Conservation (phyloP, 2,797 vertebrate genomes). For the Poecile montanus region DNA sequence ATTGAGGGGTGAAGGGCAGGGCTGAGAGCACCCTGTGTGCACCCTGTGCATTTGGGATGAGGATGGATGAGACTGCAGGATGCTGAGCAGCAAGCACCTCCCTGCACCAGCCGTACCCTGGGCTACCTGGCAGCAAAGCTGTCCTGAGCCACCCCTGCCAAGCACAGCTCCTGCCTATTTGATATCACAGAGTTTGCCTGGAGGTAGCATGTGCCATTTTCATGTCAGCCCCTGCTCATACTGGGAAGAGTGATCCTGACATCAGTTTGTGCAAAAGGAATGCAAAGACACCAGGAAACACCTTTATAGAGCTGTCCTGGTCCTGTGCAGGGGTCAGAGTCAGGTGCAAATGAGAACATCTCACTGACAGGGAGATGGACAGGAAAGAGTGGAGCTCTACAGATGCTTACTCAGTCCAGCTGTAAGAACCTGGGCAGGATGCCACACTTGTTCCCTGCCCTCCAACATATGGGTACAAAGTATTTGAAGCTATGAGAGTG, state of each 20-base stretch:
- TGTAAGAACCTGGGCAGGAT: not conserved
- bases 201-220: not conserved
- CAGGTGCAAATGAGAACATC: not conserved
- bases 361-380: not conserved
- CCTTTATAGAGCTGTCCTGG: not conserved
- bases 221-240: not conserved
- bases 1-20: not conserved
- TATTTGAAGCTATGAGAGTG: not conserved
- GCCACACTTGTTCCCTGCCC: not conserved
- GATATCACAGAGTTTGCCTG: not conserved
- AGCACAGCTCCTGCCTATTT: not conserved
- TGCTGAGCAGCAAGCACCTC: not conserved
- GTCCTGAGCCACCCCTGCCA: not conserved
- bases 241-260: not conserved
- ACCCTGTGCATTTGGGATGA: not conserved
- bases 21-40: not conserved
- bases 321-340: accelerated
- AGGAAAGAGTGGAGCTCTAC: not conserved
- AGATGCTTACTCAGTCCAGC: not conserved
- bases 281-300: not conserved
- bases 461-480: not conserved
- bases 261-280: not conserved
- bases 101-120: not conserved
- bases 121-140: not conserved
- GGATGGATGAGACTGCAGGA: not conserved